Base-by-base conservation (phyloP, 2,797 vertebrate species). In the Cryptoprocta ferox region DNA sequence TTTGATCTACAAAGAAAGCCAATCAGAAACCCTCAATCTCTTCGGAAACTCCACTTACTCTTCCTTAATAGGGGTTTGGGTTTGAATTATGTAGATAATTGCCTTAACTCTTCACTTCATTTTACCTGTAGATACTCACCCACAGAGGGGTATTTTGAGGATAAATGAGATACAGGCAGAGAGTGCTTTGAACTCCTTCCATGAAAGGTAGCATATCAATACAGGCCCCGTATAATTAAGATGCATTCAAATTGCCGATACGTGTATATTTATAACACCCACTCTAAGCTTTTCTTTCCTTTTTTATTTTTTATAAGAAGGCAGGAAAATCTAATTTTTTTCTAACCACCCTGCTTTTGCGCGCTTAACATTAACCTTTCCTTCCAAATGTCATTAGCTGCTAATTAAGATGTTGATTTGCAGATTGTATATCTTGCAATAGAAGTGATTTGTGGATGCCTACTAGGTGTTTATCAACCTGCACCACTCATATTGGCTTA, bases 331-430 rank as follows among this genome's bases (percentile, higher is more conserved):
- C 68, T 97, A 93, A 79, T 50, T 95, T 93, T 98, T 96, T 98
- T 90, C 98, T 82, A 97, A 94, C 81, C 96, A 89, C 92, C 86
- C 79, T 97, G 73, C 95, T 97, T 97, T 98, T 97, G 84, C 97
- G 96, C 50, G 53, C 95, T 98, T 97, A 98, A 97, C 0, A 2
- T 97, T 98, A 98, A 98, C 98, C 98, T 98, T 98, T 98, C 97
- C 96, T 96, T 98, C 97, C 98, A 98, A 97, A 98, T 98, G 98
- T 98, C 98, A 98, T 98, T 98, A 98, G 93, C 96, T 97, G 92
- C 98, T 99, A 98, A 99, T 98, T 98, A 98, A 98, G 98, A 98
- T 98, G 98, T 98, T 99, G 98, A 98, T 98, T 98, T 98, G 97
- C 98, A 98, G 98, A 98, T 98, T 98, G 98, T 98, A 92, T 97